A percentile compares a stretch with the other conserved stretches of the same genome.
Conservation (phyloP, 2,113 vertebrate species). For the Callaeas wilsoni region DNA sequence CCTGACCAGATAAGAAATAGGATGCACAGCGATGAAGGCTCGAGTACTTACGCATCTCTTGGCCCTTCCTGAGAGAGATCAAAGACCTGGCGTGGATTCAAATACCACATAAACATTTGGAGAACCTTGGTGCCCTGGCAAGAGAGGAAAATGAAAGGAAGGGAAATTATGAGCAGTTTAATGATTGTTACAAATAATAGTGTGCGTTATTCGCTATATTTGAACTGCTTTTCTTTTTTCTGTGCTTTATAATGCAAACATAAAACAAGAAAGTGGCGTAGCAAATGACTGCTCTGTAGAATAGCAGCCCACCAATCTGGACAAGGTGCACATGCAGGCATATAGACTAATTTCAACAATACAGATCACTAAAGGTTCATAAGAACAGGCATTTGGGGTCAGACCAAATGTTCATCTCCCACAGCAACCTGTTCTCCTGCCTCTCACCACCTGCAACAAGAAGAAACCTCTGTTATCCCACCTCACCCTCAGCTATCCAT, state of each 20-base stretch:
- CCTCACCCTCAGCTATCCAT: not conserved
- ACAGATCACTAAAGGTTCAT: not conserved
- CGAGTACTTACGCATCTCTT: conserved; percentile 78
- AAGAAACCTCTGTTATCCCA: not conserved
- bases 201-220: not conserved
- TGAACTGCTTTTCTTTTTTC: not conserved
- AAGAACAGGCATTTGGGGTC: not conserved
- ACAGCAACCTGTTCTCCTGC: not conserved
- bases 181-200: not conserved
- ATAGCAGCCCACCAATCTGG: not conserved
- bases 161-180: not conserved
- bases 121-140: conserved; percentile 80
- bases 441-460: not conserved
- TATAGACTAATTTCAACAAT: not conserved
- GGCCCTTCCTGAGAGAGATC: conserved; percentile 83
- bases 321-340: not conserved
- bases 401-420: not conserved
- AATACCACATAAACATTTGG: conserved; percentile 84
- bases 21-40: not conserved
- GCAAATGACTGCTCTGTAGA: not conserved
- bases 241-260: not conserved
- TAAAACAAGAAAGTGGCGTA: not conserved
- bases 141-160: not conserved
- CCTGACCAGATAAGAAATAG: not conserved
- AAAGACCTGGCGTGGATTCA: conserved; percentile 83